Base-by-base conservation (phyloP, 2,113 vertebrate genomes). In the Tachysurus fulvidraco region DNA sequence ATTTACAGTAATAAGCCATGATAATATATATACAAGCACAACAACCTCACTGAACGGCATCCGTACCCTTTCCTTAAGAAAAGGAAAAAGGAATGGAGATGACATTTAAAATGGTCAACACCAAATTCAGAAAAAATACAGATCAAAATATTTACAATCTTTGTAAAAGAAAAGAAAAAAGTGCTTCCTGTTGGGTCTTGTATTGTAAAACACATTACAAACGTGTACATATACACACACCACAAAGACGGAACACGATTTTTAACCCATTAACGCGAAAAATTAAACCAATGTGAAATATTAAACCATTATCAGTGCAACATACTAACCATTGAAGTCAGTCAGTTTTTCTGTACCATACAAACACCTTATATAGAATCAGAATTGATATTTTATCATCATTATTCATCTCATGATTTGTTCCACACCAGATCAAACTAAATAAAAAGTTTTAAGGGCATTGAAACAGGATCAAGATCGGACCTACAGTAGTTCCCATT, bases 81-180 rank as follows among this genome's bases (percentile, higher is more conserved):
- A 62, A 85, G 28, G 21, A 12, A 60, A 57, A 65, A 52, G 54
- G 13, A 67, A 85, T 57, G 67, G 25, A 41, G 60, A 81, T 54
- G 65, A 74, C 62, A 80, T 83, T 60, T 57, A 82, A 77, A 52
- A 54, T 59, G 57, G 60, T 87, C 30, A 91, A 88, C 90, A 91
- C 83, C 65, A 55, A 88, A 91, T 90, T 89, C 84, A 89, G 89
- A 92, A 89, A 90, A 89, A 90, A 89, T 91, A 92, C 91, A 91
- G 89, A 92, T 94, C 87, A 93, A 88, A 91, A 90, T 94, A 90
- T 93, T 91, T 94, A 94, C 91, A 93, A 89, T 92, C 83, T 89
- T 92, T 88, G 88, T 89, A 88, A 92, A 93, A 87, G 28, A 83
- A 94, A 95, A n/a, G n/a, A 95, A 87, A 85, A 94, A 95, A 95